Percentiles rank a stretch among this genome's conserved stretches.
phyloP scores from a whole-genome alignment of 2,113 vertebrate species.

The Catharus minimus region DNA sequence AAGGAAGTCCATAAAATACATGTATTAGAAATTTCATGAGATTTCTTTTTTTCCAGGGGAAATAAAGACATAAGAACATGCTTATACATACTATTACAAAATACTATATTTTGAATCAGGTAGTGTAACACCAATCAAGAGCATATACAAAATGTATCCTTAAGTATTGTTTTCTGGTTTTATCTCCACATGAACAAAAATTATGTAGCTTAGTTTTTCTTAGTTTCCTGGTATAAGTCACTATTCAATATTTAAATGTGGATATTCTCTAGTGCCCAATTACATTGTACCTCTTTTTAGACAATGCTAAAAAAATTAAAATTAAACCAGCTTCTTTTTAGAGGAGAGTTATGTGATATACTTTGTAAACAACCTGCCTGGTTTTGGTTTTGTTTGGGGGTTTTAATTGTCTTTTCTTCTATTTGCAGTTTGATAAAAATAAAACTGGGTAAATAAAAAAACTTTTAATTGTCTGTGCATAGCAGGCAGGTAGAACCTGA shows the following conservation, averaged over 20 bases:
- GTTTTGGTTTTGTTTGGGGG: background rate
- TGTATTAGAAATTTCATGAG: background rate
- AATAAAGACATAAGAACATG: background rate
- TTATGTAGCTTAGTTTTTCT: background rate
- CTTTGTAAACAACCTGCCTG: background rate
- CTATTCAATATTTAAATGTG: background rate
- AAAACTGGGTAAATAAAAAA: background rate
- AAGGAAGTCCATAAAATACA: conserved; percentile 3
- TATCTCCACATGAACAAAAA: background rate
- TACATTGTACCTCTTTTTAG: background rate
- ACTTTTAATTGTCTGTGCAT: background rate
- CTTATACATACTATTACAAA: background rate
- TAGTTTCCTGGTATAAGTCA: background rate
- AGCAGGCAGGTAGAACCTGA: background rate
- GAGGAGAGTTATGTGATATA: background rate
- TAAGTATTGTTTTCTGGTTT: background rate
- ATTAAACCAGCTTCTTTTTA: background rate
- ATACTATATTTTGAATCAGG: background rate
- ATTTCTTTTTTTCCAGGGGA: background rate
- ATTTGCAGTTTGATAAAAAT: background rate
- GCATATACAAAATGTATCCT: background rate
- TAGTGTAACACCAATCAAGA: background rate
- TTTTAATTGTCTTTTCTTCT: background rate
- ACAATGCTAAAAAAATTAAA: background rate
- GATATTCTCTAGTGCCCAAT: background rate